phyloP scores from a whole-genome alignment of 2,113 vertebrate genomes.

The Ardeotis arabs region DNA sequence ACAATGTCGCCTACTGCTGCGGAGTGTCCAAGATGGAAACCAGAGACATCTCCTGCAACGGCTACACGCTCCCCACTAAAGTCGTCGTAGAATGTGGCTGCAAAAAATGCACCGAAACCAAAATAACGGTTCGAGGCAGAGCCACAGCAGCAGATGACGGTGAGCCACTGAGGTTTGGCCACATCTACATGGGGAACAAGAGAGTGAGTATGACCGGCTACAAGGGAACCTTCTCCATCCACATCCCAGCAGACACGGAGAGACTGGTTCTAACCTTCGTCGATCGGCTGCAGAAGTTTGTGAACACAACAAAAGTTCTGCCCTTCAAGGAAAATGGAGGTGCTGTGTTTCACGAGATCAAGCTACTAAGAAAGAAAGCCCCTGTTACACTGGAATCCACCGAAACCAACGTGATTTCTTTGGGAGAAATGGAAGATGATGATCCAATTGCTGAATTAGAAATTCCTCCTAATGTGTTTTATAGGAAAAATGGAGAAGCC shows the following conservation, averaged over 20 bases:
- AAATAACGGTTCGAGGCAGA: constrained; percentile 85
- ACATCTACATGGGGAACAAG: constrained; percentile 88
- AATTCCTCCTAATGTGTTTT: constrained; percentile 92
- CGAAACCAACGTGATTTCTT: constrained; percentile 85
- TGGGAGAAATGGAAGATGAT: constrained; percentile 86
- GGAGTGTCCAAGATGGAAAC: constrained; percentile 87
- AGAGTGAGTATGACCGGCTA: constrained; percentile 94
- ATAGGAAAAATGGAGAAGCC: constrained; percentile 88
- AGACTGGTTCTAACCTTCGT: constrained; percentile 95
- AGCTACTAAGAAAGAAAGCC: constrained; percentile 86
- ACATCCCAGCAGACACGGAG: constrained; percentile 86
- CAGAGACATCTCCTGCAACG: constrained; percentile 83
- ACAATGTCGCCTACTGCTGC: constrained; percentile 87
- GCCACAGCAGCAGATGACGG: constrained; percentile 89
- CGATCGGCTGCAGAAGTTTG: constrained; percentile 93
- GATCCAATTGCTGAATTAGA: constrained; percentile 90
- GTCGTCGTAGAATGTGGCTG: constrained; percentile 87
- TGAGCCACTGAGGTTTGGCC: constrained; percentile 95
- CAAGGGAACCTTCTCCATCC: constrained; percentile 94
- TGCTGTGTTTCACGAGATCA: constrained; percentile 92
- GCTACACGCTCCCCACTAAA: constrained; percentile 89
- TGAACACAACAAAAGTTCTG: constrained; percentile 96
- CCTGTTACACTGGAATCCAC: constrained; percentile 84
- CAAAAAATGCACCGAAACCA: constrained; percentile 88
- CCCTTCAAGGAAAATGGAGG: constrained; percentile 92